Conservation (phyloP, 92 coral and sea anemone genomes). For the Porites lobata region DNA sequence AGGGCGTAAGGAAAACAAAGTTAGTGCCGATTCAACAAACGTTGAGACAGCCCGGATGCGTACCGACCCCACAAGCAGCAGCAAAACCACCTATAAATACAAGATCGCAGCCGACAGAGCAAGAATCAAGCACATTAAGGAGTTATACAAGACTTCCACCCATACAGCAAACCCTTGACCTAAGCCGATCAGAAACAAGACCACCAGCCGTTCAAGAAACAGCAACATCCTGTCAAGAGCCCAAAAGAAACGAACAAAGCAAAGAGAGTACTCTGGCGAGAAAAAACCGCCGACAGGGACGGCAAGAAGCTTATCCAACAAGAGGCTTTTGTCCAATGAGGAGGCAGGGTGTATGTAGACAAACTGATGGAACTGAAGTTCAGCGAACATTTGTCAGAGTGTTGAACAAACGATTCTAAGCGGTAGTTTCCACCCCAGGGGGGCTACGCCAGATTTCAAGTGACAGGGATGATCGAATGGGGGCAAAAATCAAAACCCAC, state of each 20-base stretch:
- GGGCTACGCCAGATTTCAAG: no score
- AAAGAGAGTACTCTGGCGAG: background rate
- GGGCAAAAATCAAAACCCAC: no score
- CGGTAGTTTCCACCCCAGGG: no score
- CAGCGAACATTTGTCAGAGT: background rate
- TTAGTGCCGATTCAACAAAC: background rate
- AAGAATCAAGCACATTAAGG: no score
- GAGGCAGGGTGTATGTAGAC: background rate
- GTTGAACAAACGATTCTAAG: background rate
- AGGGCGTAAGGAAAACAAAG: background rate
- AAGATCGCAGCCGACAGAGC: no score
- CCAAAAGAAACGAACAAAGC: background rate
- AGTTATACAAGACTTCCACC: no score
- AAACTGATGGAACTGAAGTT: background rate
- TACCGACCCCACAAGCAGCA: background rate
- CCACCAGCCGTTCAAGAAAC: background rate
- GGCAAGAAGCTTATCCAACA: background rate
- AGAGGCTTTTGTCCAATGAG: background rate
- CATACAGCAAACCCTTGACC: no score
- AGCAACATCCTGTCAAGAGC: background rate
- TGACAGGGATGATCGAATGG: no score
- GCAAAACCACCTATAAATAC: background rate
- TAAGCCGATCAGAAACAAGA: background rate
- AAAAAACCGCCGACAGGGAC: background rate
- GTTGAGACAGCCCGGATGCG: background rate